A percentile compares a stretch with the other conserved stretches of the same genome.
Conservation (phyloP, 2,888 invertebrate genomes). For the Cephonodes hylas region DNA sequence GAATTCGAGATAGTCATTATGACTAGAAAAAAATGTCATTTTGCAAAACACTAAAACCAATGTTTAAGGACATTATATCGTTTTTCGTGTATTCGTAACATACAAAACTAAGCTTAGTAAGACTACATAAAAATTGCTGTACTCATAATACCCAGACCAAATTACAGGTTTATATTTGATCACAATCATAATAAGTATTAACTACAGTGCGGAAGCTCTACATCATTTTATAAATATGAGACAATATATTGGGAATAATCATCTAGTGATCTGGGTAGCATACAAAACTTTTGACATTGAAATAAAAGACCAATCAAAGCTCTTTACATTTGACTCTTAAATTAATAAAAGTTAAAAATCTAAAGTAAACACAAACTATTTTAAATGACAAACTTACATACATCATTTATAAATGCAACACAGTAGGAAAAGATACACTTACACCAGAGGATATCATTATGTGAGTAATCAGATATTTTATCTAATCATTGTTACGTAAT, state of each 20-base stretch:
- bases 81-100: background rate
- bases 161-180: no score
- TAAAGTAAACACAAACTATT: background rate
- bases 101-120: background rate
- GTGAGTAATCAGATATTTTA: background rate
- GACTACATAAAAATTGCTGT: background rate
- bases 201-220: no score
- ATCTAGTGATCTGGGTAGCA: background rate
- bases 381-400: background rate
- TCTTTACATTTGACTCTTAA: background rate
- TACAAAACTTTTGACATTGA: background rate
- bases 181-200: no score
- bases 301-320: background rate
- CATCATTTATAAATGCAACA: conserved; percentile 35
- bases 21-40: conserved; percentile 34
- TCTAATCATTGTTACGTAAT: background rate
- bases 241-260: background rate
- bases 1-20: conserved; percentile 27
- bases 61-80: background rate
- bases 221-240: background rate
- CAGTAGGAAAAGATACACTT: conserved; percentile 36
- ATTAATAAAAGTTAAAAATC: background rate
- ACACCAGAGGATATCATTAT: background rate
- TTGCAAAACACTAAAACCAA: conserved; percentile 3
- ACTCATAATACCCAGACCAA: background rate